Evolutionary conservation across 1,140 invertebrate species (phyloP), one percentile per base, ranked within the genome.

Genomic region (Scaptomyza graminum): DNA sequence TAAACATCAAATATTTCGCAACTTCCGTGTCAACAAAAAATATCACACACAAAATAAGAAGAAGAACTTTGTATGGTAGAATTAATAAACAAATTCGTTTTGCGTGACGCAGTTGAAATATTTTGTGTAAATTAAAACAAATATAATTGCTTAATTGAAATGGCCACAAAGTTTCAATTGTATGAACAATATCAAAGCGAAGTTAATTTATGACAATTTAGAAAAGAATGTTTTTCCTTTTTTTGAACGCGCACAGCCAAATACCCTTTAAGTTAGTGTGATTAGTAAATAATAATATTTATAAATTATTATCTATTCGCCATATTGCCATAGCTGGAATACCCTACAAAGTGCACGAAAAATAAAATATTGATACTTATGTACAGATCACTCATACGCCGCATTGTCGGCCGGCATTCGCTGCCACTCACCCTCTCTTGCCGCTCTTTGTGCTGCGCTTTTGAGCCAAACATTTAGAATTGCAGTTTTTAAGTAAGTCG

Each of bases 381-480:
- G 11, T 5, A 67, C 67, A 68, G 54, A 85, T 81, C 43, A 69
- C 82, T 50, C 78, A 78, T 87, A 76, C 78, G 82, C 70, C 74
- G 64, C 67, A 41, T 75, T 62, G 82, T 77, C 77, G 75, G 77
- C 59, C 79, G 69, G 56, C 69, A 16, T 43, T 13, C 13, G 64
- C 43, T 57, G 22, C 9, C 16, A 43, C 5, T 31, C 61, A 15
- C 16, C 28, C 50, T 43, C 22, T 41, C 64, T 34, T 11, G 46
- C 5, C 13, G 11, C 13, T 8, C 41, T 41, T 6, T n/a, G 28
- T 31, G 28, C 28, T 31, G 5, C 28, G 28, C 6, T 31, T 31
- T 4, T 7, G 28, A 31, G 5, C 28, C 28, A 31, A 34, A 34
- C 28, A 31, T 31, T 31, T 8, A 31, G 18, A 50, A 57, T 74